A percentile compares a stretch with the other conserved stretches of the same genome.
Evolutionary conservation across 2,888 invertebrate species (phyloP).

Genomic region (Melieria picta): DNA sequence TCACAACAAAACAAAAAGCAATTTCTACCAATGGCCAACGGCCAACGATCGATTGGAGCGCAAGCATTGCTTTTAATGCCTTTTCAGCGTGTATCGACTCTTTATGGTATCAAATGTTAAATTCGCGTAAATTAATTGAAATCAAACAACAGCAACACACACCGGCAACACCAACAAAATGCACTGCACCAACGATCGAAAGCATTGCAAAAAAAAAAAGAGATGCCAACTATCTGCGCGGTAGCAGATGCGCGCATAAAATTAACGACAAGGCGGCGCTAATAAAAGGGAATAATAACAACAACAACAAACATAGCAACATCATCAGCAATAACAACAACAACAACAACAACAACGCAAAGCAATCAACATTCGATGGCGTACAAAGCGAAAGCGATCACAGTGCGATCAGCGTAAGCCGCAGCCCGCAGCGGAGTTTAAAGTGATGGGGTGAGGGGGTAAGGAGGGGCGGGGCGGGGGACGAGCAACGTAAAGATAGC

Average conservation of each 20-base stretch:
- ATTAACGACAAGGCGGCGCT: constrained; percentile 33
- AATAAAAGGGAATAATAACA: constrained; percentile 30
- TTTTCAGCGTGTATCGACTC: constrained; percentile 33
- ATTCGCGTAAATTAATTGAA: constrained; percentile 35
- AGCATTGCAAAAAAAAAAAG: constrained; percentile 11
- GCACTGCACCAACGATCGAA: constrained; percentile 2
- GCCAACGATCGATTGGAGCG: too few species aligned
- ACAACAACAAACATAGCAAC: constrained; percentile 19
- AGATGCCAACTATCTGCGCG: constrained; percentile 12
- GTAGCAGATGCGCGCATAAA: constrained; percentile 29
- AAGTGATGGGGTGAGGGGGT: not conserved
- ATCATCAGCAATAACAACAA: constrained; percentile 12
- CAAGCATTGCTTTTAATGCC: constrained; percentile 26
- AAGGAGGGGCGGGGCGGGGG: not conserved
- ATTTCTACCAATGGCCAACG: too few species aligned
- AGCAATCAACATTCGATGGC: constrained; percentile 12
- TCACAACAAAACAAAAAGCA: too few species aligned
- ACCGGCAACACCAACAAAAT: not conserved
- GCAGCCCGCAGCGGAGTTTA: constrained; percentile 33
- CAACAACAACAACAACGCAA: constrained; percentile 8
- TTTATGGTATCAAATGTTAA: constrained; percentile 32
- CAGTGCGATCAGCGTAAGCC: constrained; percentile 27
- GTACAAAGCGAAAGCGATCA: constrained; percentile 40
- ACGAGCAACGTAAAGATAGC: not conserved
- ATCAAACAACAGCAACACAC: constrained; percentile 21